Base-by-base conservation (phyloP, 30 jellyfish, hydroid and myxozoan genomes). In the Turritopsis dohrnii region DNA sequence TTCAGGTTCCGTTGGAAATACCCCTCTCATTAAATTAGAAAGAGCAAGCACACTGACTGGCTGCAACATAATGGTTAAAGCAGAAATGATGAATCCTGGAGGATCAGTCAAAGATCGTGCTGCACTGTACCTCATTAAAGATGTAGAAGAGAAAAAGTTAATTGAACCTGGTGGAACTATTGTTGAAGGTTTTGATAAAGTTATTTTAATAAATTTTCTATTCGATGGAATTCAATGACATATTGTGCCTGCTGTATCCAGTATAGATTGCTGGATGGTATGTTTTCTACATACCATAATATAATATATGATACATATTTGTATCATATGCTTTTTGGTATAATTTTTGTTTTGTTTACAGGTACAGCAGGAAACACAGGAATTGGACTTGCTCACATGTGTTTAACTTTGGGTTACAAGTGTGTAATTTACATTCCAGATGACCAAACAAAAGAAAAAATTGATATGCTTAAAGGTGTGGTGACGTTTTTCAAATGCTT, bases 291-390 rank as follows among this genome's bases (percentile, higher is more conserved):
- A n/a, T n/a, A n/a, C n/a, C n/a, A n/a, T n/a, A n/a, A n/a, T n/a
- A n/a, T n/a, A n/a, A n/a, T n/a, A n/a, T n/a, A n/a, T n/a, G n/a
- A n/a, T n/a, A n/a, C n/a, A n/a, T n/a, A n/a, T n/a, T n/a, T n/a
- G n/a, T n/a, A n/a, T n/a, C n/a, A n/a, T 13, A 41, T 41, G 60
- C 60, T 41, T 41, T 13, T 41, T 41, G 60, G 60, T 41, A 41
- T 3, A 41, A 41, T 41, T 4, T 26, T 66, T 22, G 7, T 30
- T 20, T 74, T 20, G 31, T 74, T 8, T 79, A 9, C 19, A 81
- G 88, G 97, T 26, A 90, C 97, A 18, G 97, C 97, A 19, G 97
- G 97, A 19, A 90, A 90, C 83, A 90, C 97, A 22, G 97, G 97
- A 23, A 90, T 90, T 16, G 97, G 97, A 24, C 84, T 90, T n/a